A percentile compares a stretch with the other conserved stretches of the same genome.
phyloP scores from a whole-genome alignment of 2,888 invertebrate species.

The Leucania comma region DNA sequence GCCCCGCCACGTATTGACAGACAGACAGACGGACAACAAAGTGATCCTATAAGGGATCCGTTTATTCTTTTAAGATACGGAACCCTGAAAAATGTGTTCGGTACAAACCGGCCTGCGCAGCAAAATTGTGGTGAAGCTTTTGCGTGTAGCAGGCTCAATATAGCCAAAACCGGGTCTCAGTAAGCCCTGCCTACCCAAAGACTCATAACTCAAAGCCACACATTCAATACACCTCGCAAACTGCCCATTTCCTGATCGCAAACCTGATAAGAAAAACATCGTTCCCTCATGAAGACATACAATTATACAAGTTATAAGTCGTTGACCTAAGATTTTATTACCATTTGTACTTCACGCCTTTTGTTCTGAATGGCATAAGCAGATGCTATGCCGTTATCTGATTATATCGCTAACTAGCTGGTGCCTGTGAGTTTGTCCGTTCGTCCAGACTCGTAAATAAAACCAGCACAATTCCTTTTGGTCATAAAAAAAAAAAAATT shows the following conservation, averaged over 20 bases:
- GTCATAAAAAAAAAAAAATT: too few relatives aligned
- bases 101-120: too few relatives aligned
- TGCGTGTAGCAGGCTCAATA: too few relatives aligned
- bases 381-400: slow-evolving; percentile 46
- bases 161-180: neutral
- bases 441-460: too few relatives aligned
- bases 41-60: too few relatives aligned
- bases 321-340: slow-evolving; percentile 49
- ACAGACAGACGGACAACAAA: too few relatives aligned
- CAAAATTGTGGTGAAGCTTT: too few relatives aligned
- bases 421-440: too few relatives aligned
- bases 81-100: too few relatives aligned
- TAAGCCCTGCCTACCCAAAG: neutral
- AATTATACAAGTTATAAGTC: slow-evolving; percentile 55
- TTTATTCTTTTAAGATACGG: too few relatives aligned
- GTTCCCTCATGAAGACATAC: slow-evolving; percentile 35
- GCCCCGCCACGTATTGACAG: too few relatives aligned
- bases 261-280: slow-evolving; percentile 38
- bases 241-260: slow-evolving; percentile 45
- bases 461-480: too few relatives aligned
- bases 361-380: slow-evolving; percentile 45
- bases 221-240: slow-evolving; percentile 36
- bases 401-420: neutral
- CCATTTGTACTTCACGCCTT: slow-evolving; percentile 51
- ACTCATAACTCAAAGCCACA: slow-evolving; percentile 4